A percentile compares a stretch with the other conserved stretches of the same genome.
These are phyloP conservation scores for Dioctria rufipes DNA, from an alignment of 2,888 invertebrate genomes.

Conservation along the genomic window DNA sequence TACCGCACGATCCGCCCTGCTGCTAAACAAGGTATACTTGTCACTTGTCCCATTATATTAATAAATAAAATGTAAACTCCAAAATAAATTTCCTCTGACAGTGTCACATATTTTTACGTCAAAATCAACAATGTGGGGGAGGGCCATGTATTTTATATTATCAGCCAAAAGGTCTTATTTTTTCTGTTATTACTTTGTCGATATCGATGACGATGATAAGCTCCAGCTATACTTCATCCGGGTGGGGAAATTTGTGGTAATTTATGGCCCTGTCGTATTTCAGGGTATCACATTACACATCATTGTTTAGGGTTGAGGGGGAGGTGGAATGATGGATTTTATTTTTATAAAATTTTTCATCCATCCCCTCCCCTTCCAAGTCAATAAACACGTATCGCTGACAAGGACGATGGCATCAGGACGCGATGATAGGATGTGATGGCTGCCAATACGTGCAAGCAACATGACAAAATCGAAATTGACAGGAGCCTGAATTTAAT, in stretches of 20 bases:
- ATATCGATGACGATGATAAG: conserved; percentile 36
- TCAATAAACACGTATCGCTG: conserved; percentile 52
- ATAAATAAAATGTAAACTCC: conserved; percentile 44
- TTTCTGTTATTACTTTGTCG: conserved; percentile 21
- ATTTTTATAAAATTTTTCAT: conserved; percentile 48
- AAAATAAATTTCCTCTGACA: conserved; percentile 44
- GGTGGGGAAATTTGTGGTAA: conserved; percentile 12
- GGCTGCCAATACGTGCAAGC: conserved; percentile 34
- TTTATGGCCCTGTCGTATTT: conserved; percentile 44
- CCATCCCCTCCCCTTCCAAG: background rate
- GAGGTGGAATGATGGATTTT: conserved; percentile 42
- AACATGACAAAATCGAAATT: conserved; percentile 45
- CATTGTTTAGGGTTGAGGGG: background rate
- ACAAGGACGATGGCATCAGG: conserved; percentile 46
- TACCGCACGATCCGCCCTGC: conserved; percentile 7
- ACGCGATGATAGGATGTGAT: conserved; percentile 41
- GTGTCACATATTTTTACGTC: conserved; percentile 51
- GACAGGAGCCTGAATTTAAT: conserved; percentile 45
- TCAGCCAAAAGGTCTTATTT: conserved; percentile 2
- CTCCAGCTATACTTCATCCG: background rate
- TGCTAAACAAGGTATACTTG: conserved; percentile 5
- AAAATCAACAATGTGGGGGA: conserved; percentile 7
- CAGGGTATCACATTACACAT: conserved; percentile 43
- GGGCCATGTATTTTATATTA: conserved; percentile 24
- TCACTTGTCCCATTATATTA: conserved; percentile 31